Conservation (phyloP, 2,113 vertebrate genomes). For the Mesocricetus auratus region DNA sequence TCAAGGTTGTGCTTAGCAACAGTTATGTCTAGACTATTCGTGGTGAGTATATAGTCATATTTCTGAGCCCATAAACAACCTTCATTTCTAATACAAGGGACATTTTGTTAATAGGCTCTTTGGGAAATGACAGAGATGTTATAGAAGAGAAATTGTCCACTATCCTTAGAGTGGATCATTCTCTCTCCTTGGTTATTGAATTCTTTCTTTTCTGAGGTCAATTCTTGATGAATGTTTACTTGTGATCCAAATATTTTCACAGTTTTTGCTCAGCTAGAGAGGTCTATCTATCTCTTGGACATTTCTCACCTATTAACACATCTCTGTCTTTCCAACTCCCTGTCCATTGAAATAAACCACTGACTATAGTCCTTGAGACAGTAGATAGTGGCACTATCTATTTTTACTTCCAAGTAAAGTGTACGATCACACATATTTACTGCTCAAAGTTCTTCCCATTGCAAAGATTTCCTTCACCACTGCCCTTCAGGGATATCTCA, state of each 20-base stretch:
- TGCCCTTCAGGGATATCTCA: neutral
- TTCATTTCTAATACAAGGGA: neutral
- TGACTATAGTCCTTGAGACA: neutral
- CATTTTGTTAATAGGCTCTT: neutral
- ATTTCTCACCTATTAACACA: neutral
- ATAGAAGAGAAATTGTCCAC: neutral
- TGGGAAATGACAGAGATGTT: neutral
- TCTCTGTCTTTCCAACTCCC: neutral
- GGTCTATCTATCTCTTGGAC: neutral
- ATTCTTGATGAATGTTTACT: neutral
- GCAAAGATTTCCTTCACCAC: neutral
- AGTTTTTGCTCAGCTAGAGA: neutral
- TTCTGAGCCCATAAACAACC: too few relatives aligned
- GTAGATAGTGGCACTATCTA: neutral
- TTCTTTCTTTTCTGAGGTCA: neutral
- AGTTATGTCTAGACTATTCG: neutral
- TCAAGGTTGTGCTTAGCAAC: neutral
- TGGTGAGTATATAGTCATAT: neutral
- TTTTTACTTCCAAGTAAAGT: neutral
- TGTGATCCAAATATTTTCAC: neutral
- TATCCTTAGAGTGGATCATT: neutral
- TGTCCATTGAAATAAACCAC: neutral
- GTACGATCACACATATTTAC: too few relatives aligned
- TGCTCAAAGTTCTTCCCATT: neutral
- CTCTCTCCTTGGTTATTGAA: neutral